phyloP scores from a whole-genome alignment of 2,113 vertebrate species.

The Poicephalus gulielmi region DNA sequence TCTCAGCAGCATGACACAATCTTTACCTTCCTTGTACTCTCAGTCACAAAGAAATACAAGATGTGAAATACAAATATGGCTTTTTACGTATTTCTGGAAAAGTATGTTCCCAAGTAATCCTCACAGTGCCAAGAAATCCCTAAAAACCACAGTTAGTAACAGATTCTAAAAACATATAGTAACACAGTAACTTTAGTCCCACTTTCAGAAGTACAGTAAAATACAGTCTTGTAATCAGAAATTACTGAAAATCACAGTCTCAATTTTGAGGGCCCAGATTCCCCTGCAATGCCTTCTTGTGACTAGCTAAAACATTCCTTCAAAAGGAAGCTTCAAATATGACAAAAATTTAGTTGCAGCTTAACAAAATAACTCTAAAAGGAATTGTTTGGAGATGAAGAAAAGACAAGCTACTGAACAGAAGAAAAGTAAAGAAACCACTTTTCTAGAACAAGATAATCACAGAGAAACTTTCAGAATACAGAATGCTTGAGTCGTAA shows the following conservation, averaged over 20 bases:
- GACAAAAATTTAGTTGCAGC: not conserved
- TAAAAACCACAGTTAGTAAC: not conserved
- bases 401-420: not conserved
- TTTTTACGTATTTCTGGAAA: not conserved
- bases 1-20: not conserved
- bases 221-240: not conserved
- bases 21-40: not conserved
- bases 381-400: not conserved
- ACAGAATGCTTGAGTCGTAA: not conserved
- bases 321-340: not conserved
- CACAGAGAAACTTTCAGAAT: not conserved
- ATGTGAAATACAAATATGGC: not conserved
- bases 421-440: not conserved
- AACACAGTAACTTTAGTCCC: not conserved
- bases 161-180: not conserved
- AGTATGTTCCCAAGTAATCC: not conserved
- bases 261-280: not conserved
- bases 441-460: not conserved
- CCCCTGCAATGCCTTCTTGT: not conserved
- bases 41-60: not conserved
- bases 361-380: not conserved
- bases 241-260: not conserved
- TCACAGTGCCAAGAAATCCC: not conserved
- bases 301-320: not conserved
- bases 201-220: not conserved